phyloP scores from a whole-genome alignment of 2,113 vertebrate genomes.

The Cavia porcellus region DNA sequence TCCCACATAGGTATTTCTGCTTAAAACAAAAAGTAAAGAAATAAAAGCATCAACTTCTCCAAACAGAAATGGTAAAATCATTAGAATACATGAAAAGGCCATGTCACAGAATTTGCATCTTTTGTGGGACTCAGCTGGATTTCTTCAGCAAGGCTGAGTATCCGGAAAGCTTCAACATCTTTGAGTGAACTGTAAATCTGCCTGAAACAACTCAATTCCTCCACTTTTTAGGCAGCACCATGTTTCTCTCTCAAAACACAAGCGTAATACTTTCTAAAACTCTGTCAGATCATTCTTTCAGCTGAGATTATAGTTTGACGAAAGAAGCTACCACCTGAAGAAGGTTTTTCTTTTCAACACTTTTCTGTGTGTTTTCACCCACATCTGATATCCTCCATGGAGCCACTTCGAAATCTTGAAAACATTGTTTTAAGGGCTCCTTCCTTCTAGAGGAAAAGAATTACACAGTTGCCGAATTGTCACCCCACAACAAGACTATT shows the following conservation, averaged over 20 bases:
- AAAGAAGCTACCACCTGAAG: background rate
- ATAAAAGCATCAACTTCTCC: background rate
- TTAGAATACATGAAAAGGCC: background rate
- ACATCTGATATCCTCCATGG: background rate
- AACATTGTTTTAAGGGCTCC: background rate
- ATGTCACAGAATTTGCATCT: background rate
- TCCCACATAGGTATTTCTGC: background rate
- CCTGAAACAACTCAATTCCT: background rate
- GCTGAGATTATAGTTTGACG: background rate
- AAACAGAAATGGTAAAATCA: background rate
- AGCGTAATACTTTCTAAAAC: background rate
- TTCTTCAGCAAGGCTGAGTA: background rate
- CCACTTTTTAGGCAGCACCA: background rate
- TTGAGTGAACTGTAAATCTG: background rate
- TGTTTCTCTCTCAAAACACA: slow-evolving; percentile 70
- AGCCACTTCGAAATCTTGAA: background rate
- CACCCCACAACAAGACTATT: slow-evolving; percentile 13
- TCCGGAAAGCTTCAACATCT: background rate
- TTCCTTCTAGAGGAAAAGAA: slow-evolving; percentile 36
- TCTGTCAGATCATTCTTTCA: background rate
- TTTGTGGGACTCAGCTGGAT: slow-evolving; percentile 5
- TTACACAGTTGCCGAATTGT: background rate
- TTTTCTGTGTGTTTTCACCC: background rate
- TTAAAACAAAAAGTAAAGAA: background rate
- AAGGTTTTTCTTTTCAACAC: background rate